Base-by-base conservation (phyloP, 2,888 invertebrate species). In the Esperia sulphurella region DNA sequence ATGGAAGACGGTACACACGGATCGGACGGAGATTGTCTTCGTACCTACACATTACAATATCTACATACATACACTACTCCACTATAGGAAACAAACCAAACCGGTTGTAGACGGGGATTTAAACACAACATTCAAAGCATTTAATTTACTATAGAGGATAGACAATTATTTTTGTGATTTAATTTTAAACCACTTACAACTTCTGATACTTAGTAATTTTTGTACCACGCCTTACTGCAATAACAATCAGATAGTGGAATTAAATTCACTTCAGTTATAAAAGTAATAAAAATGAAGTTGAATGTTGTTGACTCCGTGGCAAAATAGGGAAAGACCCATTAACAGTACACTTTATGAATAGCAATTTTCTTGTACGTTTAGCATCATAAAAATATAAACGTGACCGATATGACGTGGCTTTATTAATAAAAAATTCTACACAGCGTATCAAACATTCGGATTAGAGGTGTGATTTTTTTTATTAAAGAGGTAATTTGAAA, bases 131-230 rank as follows among this genome's bases (percentile, higher is more conserved):
- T 56, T 49, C 43, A 52, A 49, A 46, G 49, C 63, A 55, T 55
- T 58, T 63, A 61, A 70, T 63, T 67, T 74, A 71, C 67, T 70
- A 69, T 68, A 75, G 68, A 65, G 66, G 71, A 79, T 70, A 56
- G 75, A 77, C 75, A 78, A 83, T 83, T 80, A 85, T 71, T 78
- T 84, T 78, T 65, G 81, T 82, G 73, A 71, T 85, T 84, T 85
- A 78, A 83, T 83, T 79, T 73, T 75, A 82, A 70, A 66, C 68
- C 60, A 51, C 57, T 64, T 49, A 57, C 55, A 63, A 63, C 77
- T 79, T 76, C 79, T 69, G 71, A 2, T 8, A 9, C 3, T 68
- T 70, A 65, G 70, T 66, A 65, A 68, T 73, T 77, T 74, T 73
- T 12, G 21, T 28, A 3, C n/a, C 9, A 28, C 21, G 14, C 31